phyloP scores from a whole-genome alignment of 2,888 invertebrate species.

The Acrocera orbiculus region DNA sequence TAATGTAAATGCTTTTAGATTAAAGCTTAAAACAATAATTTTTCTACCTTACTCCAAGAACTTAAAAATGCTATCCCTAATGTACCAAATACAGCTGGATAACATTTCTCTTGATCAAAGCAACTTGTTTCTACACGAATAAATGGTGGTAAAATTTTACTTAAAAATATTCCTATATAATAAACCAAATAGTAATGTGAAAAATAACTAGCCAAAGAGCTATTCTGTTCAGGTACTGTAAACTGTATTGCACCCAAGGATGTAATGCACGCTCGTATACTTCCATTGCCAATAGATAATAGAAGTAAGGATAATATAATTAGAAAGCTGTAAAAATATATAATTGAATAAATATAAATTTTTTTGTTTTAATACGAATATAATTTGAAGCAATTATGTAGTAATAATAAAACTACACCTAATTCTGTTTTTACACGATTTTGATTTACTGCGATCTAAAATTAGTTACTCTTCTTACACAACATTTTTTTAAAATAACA shows the following conservation, averaged over 20 bases:
- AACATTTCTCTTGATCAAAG: slow-evolving; percentile 37
- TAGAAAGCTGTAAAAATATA: slow-evolving; percentile 28
- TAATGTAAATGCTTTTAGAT: slow-evolving; percentile 1
- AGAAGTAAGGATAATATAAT: slow-evolving; percentile 39
- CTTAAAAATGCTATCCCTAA: slow-evolving; percentile 41
- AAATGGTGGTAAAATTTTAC: slow-evolving; percentile 46
- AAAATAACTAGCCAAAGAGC: slow-evolving; percentile 41
- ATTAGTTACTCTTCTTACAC: too few relatives aligned
- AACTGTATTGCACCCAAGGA: slow-evolving; percentile 56
- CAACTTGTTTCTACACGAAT: slow-evolving; percentile 36
- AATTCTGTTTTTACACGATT: too few relatives aligned
- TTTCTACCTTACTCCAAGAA: slow-evolving; percentile 35
- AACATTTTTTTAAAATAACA: too few relatives aligned
- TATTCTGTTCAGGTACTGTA: slow-evolving; percentile 34
- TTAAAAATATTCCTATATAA: slow-evolving; percentile 41
- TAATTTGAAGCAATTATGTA: too few relatives aligned
- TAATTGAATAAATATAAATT: neutral
- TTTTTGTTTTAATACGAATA: too few relatives aligned
- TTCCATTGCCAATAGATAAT: slow-evolving; percentile 49
- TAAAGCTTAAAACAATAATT: slow-evolving; percentile 3
- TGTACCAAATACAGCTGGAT: slow-evolving; percentile 44
- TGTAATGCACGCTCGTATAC: slow-evolving; percentile 52
- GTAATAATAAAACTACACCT: too few relatives aligned
- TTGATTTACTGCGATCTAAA: too few relatives aligned
- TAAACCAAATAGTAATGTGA: slow-evolving; percentile 48